Base-by-base conservation (phyloP, 2,888 invertebrate species). In the Coenonympha glycerion region DNA sequence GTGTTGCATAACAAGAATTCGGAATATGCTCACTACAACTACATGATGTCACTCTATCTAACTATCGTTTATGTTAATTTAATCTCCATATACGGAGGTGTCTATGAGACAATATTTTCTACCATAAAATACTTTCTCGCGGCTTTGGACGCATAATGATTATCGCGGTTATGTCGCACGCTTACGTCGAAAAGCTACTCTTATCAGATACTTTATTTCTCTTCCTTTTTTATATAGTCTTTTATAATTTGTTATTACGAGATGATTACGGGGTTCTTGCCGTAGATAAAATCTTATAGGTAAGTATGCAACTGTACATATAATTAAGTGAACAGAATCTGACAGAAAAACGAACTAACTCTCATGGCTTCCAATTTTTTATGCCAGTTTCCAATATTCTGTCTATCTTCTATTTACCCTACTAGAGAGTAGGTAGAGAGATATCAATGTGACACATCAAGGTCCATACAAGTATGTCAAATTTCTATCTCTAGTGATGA, bases 51-150 rank as follows among this genome's bases (percentile, higher is more conserved):
- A 59, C 37, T 55, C 44, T 54, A n/a, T n/a, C n/a, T n/a, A n/a
- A n/a, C n/a, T n/a, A 45, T 45, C 13, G 45, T 34, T 55, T 58
- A 64, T 61, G 61, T 36, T 55, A 59, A 64, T 62, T 58, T 52
- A 58, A 54, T 56, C 46, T 55, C 50, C 41, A 57, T 57, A 55
- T 53, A 48, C 28, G 47, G 47, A 36, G 36, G 50, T 37, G 53
- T 55, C 47, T 37, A 52, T 51, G 56, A 57, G 49, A 58, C 55
- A 53, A 49, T n/a, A n/a, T n/a, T 58, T 59, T 58, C 57, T 58
- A 47, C 53, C 47, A 54, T 53, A 59, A 56, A 58, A 57, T 52
- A 59, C 64, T 64, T 64, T 65, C 64, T 54, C 61, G 52, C 24
- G 51, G 34, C 46, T 40, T 53, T 40, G 47, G 8, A 49, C 31